Percentiles rank a stretch among this genome's conserved stretches.
Conservation (phyloP, 2,888 invertebrate genomes). For the Apeira syringaria region DNA sequence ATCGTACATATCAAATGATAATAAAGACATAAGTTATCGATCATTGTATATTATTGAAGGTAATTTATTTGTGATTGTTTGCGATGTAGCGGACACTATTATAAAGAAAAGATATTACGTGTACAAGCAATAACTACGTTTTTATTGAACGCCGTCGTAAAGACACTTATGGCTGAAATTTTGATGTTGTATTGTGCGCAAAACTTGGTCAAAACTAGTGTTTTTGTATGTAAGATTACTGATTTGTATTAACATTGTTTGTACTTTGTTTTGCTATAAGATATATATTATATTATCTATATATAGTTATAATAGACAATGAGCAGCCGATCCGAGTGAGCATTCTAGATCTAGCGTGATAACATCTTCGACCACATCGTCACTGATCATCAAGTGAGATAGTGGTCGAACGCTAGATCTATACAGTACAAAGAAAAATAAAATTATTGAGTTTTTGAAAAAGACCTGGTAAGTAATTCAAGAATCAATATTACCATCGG, state of each 20-base stretch:
- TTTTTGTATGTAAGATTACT: slow-evolving; percentile 26
- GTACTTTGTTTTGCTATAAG: not conserved
- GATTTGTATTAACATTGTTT: no score
- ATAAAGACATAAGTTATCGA: slow-evolving; percentile 35
- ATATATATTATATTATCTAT: no score
- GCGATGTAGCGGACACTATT: slow-evolving; percentile 66
- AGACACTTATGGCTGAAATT: slow-evolving; percentile 57
- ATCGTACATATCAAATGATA: slow-evolving; percentile 44
- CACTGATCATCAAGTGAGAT: no score
- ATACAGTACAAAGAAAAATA: no score
- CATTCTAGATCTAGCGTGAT: no score
- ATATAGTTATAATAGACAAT: no score
- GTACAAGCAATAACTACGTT: slow-evolving; percentile 81
- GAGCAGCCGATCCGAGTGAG: no score
- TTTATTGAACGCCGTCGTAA: slow-evolving; percentile 70
- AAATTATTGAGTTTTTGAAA: no score
- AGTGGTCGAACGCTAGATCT: no score
- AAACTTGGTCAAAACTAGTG: slow-evolving; percentile 66
- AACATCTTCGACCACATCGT: no score
- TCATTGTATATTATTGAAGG: slow-evolving; percentile 28
- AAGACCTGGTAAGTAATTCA: no score
- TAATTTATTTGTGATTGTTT: slow-evolving; percentile 68
- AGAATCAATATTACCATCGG: no score
- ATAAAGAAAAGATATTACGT: slow-evolving; percentile 69
- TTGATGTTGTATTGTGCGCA: slow-evolving; percentile 78